A percentile compares a stretch with the other conserved stretches of the same genome.
phyloP scores from a whole-genome alignment of 1,140 invertebrate genomes.

The Schlechtendalia chinensis region DNA sequence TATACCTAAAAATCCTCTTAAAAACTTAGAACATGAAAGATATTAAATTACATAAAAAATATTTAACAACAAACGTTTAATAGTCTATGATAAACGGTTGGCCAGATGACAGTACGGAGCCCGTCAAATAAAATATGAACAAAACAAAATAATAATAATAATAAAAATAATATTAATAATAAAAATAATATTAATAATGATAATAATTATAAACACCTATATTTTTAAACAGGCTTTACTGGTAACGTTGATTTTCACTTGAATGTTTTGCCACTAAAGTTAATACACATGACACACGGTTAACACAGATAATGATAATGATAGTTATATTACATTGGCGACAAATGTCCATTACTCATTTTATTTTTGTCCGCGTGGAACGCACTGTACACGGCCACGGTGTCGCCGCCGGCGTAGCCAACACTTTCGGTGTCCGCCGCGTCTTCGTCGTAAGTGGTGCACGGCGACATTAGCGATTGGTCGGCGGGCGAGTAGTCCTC shows the following conservation, averaged over 20 bases:
- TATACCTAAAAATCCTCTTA: background rate
- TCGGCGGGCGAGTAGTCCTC: background rate
- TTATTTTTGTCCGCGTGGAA: conserved; percentile 24
- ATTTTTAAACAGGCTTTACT: conserved; percentile 46
- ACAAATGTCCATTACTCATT: conserved; percentile 37
- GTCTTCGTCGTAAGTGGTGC: conserved; percentile 21
- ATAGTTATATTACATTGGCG: conserved; percentile 21
- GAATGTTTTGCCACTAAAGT: conserved; percentile 6
- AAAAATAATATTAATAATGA: background rate
- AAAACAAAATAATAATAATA: conserved; percentile 15
- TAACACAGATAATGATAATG: too few relatives aligned
- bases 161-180: background rate
- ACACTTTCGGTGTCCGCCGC: background rate
- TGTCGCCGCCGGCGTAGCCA: background rate
- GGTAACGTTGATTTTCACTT: conserved; percentile 43
- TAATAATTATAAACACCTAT: too few relatives aligned
- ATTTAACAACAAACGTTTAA: conserved; percentile 28
- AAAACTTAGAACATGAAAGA: conserved; percentile 26
- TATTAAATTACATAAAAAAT: conserved; percentile 41
- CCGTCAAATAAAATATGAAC: background rate
- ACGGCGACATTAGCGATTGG: conserved; percentile 29
- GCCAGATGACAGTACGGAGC: background rate
- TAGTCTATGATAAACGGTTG: conserved; percentile 4
- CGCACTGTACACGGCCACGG: conserved; percentile 13
- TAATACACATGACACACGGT: too few relatives aligned